phyloP scores from a whole-genome alignment of 2,113 vertebrate genomes.

The Vidua macroura region DNA sequence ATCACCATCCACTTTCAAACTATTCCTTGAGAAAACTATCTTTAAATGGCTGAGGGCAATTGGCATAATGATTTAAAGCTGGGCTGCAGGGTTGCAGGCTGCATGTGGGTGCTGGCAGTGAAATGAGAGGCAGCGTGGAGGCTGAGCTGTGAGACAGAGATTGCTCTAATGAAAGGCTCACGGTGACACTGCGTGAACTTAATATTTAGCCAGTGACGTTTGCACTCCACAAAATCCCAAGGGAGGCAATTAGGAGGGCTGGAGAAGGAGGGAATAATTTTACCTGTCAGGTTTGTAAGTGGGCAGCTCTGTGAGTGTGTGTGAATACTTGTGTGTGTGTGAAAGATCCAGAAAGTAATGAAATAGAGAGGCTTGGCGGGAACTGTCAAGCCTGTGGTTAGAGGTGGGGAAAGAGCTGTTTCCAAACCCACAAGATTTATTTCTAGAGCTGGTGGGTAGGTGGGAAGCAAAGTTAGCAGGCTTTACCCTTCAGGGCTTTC shows the following conservation, averaged over 20 bases:
- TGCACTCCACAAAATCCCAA: background rate
- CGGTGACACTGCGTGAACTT: background rate
- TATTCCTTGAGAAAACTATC: background rate
- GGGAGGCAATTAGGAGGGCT: slow-evolving; percentile 58
- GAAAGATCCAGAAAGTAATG: slow-evolving; percentile 26
- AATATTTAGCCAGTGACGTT: slow-evolving; percentile 22
- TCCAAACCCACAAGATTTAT: slow-evolving; percentile 59
- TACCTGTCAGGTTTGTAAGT: slow-evolving; percentile 44
- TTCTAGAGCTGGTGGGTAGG: slow-evolving; percentile 27
- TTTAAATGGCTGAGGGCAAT: background rate
- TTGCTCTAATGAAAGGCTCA: slow-evolving; percentile 9
- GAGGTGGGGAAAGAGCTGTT: slow-evolving; percentile 41
- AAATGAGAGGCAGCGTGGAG: background rate
- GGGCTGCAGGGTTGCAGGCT: background rate
- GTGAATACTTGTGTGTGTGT: background rate
- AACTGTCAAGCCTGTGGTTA: slow-evolving; percentile 39
- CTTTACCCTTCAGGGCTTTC: slow-evolving; percentile 45
- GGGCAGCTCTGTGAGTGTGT: slow-evolving; percentile 22
- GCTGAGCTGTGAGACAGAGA: slow-evolving; percentile 1
- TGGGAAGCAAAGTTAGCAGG: slow-evolving; percentile 23
- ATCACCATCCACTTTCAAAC: background rate
- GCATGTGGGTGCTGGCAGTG: background rate
- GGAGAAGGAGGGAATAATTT: slow-evolving; percentile 48
- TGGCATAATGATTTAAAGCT: slow-evolving; percentile 4
- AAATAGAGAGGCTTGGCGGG: background rate